Evolutionary conservation across 2,797 vertebrate genomes (phyloP).

Genomic region (Dendrocincla fuliginosa): DNA sequence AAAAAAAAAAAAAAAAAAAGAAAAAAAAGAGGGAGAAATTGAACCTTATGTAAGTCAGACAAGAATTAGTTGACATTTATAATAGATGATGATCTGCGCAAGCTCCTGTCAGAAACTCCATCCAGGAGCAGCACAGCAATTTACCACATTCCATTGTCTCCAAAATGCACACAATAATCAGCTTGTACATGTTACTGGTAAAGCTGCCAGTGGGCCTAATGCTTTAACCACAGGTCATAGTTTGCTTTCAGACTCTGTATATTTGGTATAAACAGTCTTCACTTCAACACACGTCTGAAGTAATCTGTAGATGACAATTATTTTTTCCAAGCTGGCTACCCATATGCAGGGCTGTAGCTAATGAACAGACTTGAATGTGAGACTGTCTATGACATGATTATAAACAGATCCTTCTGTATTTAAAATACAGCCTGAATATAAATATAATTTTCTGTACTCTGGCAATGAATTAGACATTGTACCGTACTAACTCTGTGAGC

Average conservation of each 20-base stretch:
- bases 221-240: not conserved
- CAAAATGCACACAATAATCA: not conserved
- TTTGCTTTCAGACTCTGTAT: not conserved
- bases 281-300: not conserved
- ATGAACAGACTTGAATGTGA: not conserved
- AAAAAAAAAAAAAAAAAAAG: not conserved
- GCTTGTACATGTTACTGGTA: not conserved
- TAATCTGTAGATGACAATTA: slow-evolving; percentile 21
- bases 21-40: not conserved
- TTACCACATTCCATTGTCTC: not conserved
- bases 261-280: not conserved
- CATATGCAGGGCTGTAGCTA: not conserved
- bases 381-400: not conserved
- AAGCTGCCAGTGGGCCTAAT: not conserved
- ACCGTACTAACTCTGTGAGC: not conserved
- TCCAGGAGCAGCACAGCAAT: not conserved
- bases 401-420: slow-evolving; percentile 11
- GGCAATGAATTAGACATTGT: not conserved
- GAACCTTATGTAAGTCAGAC: not conserved
- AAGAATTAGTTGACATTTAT: not conserved
- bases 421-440: slow-evolving; percentile 21
- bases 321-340: slow-evolving; percentile 21
- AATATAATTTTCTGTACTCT: not conserved
- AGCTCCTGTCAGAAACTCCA: not conserved
- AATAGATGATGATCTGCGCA: not conserved